phyloP scores from a whole-genome alignment of 2,888 invertebrate genomes.

The Antitype chi region DNA sequence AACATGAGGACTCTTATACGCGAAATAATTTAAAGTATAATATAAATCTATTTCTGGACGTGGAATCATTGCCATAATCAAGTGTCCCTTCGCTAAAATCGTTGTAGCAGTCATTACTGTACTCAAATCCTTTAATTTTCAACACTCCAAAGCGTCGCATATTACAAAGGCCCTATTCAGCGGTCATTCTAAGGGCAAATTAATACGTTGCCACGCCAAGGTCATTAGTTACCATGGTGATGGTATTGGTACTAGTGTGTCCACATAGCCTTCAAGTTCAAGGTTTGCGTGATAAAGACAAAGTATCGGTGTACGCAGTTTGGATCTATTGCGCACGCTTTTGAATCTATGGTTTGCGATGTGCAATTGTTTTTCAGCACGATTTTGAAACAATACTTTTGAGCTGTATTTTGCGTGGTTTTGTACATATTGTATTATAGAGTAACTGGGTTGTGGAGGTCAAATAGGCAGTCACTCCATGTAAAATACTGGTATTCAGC shows the following conservation, averaged over 20 bases:
- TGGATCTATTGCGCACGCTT: constrained; percentile 26
- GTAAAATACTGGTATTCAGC: no score
- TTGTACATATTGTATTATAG: not conserved
- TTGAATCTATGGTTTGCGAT: constrained; percentile 16
- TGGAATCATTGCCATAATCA: not conserved
- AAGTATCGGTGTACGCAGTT: constrained; percentile 30
- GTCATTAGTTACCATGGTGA: constrained; percentile 49
- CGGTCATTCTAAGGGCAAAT: constrained; percentile 47
- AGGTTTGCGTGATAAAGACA: constrained; percentile 35
- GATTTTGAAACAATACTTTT: not conserved
- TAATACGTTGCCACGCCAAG: constrained; percentile 36
- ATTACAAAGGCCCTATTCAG: constrained; percentile 18
- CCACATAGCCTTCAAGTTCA: constrained; percentile 43
- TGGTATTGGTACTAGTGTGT: constrained; percentile 22
- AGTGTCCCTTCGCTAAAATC: not conserved
- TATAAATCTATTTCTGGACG: not conserved
- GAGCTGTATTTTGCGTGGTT: not conserved
- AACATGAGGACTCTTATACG: not conserved
- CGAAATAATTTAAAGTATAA: not conserved
- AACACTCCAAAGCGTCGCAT: not conserved
- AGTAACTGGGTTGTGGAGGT: no score
- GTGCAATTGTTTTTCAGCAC: constrained; percentile 8
- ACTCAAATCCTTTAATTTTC: constrained; percentile 29
- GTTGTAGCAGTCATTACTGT: constrained; percentile 14
- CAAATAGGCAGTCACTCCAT: no score